These are phyloP conservation scores for Oncorhynchus keta DNA, from an alignment of 2,113 vertebrate genomes.

Conservation along the genomic window DNA sequence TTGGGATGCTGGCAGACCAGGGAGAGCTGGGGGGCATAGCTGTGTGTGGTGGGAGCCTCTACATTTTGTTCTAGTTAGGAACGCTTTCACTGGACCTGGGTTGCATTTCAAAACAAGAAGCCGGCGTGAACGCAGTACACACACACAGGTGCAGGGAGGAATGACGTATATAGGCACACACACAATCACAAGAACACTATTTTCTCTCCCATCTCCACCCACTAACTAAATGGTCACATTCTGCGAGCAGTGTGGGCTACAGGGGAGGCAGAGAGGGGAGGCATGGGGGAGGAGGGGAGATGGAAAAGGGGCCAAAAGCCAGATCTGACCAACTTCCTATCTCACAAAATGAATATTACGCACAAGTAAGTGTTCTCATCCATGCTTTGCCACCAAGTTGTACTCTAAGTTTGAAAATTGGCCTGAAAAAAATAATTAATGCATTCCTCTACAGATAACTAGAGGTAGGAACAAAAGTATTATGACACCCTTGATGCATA, in stretches of 20 bases:
- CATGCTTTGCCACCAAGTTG: neutral
- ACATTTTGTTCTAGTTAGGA: constrained; percentile 74
- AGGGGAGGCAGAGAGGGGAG: neutral
- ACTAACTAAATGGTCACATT: neutral
- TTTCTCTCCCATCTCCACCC: constrained; percentile 5
- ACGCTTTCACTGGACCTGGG: constrained; percentile 22
- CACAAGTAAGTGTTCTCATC: neutral
- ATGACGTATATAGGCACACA: constrained; percentile 1
- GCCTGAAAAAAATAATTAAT: neutral
- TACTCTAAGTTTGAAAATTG: neutral
- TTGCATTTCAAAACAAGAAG: constrained; percentile 62
- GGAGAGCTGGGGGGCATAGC: neutral
- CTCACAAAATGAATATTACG: neutral
- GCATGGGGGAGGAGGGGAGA: neutral
- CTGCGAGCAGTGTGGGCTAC: neutral
- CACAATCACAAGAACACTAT: constrained; percentile 25
- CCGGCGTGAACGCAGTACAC: constrained; percentile 1
- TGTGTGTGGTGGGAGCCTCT: constrained; percentile 61
- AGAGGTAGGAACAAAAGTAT: neutral
- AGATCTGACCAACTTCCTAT: neutral
- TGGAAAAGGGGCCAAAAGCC: neutral
- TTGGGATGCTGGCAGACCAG: neutral
- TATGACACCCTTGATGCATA: neutral
- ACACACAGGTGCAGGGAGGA: neutral
- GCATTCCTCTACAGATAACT: neutral